These are phyloP conservation scores for Paramormyrops kingsleyae DNA, from an alignment of 2,113 vertebrate genomes.

Conservation along the genomic window DNA sequence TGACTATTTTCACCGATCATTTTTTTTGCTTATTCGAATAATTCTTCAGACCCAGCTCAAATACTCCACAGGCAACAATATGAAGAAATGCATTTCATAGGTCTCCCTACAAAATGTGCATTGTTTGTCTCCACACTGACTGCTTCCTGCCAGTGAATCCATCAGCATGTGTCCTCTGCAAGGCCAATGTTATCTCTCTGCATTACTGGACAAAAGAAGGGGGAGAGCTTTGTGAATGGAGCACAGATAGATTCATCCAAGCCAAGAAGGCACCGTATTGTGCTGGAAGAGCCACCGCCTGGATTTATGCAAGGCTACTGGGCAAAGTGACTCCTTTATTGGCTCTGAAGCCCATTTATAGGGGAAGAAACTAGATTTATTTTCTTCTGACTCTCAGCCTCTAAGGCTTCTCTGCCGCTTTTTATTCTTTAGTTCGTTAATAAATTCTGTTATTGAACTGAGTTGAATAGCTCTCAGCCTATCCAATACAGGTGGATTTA, in stretches of 20 bases:
- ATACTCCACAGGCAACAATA: not conserved
- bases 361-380: conserved; percentile 37
- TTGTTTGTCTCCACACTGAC: not conserved
- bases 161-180: not conserved
- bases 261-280: conserved; percentile 34
- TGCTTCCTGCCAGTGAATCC: not conserved
- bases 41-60: not conserved
- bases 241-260: conserved; percentile 55
- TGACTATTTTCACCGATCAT: not conserved
- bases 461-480: not conserved
- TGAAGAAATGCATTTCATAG: not conserved
- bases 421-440: not conserved
- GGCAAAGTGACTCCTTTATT: conserved; percentile 46
- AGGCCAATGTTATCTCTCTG: not conserved
- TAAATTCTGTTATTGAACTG: not conserved
- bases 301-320: not conserved
- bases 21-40: not conserved
- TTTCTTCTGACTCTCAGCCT: not conserved
- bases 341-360: conserved; percentile 44
- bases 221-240: conserved; percentile 53
- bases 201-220: conserved; percentile 27
- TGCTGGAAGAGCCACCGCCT: conserved; percentile 22
- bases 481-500: not conserved
- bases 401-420: not conserved
- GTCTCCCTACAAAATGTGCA: not conserved